phyloP scores from a whole-genome alignment of 2,797 vertebrate species.

The Propithecus deckenii region DNA sequence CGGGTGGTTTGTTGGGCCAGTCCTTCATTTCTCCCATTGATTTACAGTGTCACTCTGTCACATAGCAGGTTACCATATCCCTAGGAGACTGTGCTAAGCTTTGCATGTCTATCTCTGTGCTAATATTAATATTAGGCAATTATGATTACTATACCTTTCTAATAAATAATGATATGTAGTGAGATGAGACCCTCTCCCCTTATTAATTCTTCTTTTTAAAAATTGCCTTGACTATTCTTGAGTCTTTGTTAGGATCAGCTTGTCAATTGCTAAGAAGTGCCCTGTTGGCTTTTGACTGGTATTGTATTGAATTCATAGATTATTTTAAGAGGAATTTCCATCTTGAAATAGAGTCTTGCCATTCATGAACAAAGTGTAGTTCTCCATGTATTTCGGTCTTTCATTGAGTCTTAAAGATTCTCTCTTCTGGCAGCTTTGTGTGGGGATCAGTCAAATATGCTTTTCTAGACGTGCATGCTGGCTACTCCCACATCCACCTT shows the following conservation, averaged over 20 bases:
- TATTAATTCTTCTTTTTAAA: background rate
- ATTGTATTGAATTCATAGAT: constrained; percentile 15
- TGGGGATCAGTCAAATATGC: background rate
- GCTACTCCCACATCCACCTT: background rate
- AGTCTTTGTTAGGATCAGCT: constrained; percentile 14
- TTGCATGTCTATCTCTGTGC: background rate
- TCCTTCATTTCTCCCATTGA: background rate
- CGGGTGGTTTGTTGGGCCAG: background rate
- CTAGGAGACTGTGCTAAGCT: background rate
- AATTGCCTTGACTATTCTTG: background rate
- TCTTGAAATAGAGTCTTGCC: background rate
- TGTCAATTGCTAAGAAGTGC: background rate
- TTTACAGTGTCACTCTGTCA: background rate
- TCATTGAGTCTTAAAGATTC: background rate
- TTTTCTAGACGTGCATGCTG: background rate
- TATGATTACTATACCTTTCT: background rate
- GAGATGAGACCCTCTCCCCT: background rate
- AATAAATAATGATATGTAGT: background rate
- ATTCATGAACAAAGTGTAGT: background rate
- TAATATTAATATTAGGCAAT: background rate
- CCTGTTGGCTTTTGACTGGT: background rate
- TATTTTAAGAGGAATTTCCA: constrained; percentile 13
- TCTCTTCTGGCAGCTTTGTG: background rate
- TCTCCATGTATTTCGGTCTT: background rate
- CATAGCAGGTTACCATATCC: background rate